Evolutionary conservation across 2,797 vertebrate species (phyloP), one percentile per base, ranked within the genome.

Genomic region (Eleutherodactylus coqui): DNA sequence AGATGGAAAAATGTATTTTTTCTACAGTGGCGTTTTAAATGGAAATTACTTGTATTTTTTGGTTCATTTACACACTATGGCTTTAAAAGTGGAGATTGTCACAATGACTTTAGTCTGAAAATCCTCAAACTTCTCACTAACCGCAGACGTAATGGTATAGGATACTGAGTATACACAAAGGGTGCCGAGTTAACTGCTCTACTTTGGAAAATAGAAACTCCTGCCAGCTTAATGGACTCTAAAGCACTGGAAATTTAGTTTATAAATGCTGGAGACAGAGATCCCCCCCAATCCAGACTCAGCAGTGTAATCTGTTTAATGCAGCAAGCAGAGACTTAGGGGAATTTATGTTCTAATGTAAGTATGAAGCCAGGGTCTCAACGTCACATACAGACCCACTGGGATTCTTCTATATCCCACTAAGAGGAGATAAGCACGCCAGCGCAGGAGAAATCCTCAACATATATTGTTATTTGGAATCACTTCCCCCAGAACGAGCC

Each of bases 251-350:
- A 69, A 81, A 49, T 11, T 69, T 43, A 47, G 32, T 67, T 67
- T 81, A 69, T n/a, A 43, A 80, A 29, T 36, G 17, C 75, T 53
- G 62, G 32, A 45, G 69, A 16, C 43, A 16, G 9, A 21, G 27
- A 81, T 69, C 36, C 9, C 27, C 14, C 19, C 14, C 43, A 32
- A 47, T 45, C 32, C 45, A 34, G 27, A 27, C 13, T 51, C 29
- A 34, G 14, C 60, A 7, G 29, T 51, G 79, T 82, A 82, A 82
- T 70, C 79, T 82, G 29, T 55, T 82, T 51, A 70, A 55, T 72
- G 80, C 47, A 82, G 80, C 64, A 49, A 69, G 27, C 29, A n/a
- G 34, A 51, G 13, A 27, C 62, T 70, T 47, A 16, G 11, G 47
- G 79, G 43, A 51, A 51, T 41, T 41, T 19, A 53, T 27, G 64